Base-by-base conservation (phyloP, 2,888 invertebrate species). In the Malachius bipustulatus region DNA sequence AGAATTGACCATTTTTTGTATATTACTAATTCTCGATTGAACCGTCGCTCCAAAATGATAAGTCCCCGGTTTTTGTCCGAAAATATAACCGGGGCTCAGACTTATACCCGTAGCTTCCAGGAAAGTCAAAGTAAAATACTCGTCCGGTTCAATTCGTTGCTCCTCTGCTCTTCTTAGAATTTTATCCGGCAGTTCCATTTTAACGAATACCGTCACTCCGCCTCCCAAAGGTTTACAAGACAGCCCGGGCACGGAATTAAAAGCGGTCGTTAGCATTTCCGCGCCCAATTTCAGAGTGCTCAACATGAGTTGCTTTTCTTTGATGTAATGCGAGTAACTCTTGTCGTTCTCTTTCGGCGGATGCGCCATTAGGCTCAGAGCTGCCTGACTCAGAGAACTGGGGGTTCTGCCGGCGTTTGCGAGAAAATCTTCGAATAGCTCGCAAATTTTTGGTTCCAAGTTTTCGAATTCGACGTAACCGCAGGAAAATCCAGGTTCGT, bases 381-480 rank as follows among this genome's bases (percentile, higher is more conserved):
- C 6, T n/a, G n/a, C n/a, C n/a, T 19, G 24, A 8, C 24, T n/a
- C 24, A 19, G 24, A 19, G n/a, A 8, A n/a, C 24, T 19, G n/a
- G 24, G 6, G 24, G 24, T 19, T 19, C 24, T 6, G n/a, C 6
- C n/a, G n/a, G n/a, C 24, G 6, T 19, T 19, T 6, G n/a, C 24
- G 24, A 8, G n/a, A n/a, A n/a, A n/a, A 19, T 6, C n/a, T 6
- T 8, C 6, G n/a, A 19, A 19, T 8, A 19, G 24, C 24, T n/a
- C n/a, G 6, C n/a, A 6, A 8, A 19, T n/a, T 19, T 19, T n/a
- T n/a, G 24, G 24, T 19, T 19, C 24, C 6, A 19, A n/a, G n/a
- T 19, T 19, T 19, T n/a, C n/a, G 6, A 19, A 19, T 19, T 19
- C 24, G 24, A 19, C n/a, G n/a, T 19, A 19, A 19, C 24, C 24